phyloP scores from a whole-genome alignment of 2,113 vertebrate species.

The Machaerirhynchus nigripectus region DNA sequence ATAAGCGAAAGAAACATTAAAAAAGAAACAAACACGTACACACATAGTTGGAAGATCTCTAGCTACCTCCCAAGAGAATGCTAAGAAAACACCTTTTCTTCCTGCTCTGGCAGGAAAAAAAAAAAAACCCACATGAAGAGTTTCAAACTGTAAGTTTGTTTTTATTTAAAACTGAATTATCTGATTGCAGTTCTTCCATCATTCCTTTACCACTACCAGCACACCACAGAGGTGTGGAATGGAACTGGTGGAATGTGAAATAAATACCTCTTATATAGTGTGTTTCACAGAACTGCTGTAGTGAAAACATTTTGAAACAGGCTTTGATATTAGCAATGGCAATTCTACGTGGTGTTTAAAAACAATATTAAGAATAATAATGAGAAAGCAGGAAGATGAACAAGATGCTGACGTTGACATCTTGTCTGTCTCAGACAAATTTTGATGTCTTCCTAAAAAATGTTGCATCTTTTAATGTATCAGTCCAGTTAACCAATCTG shows the following conservation, averaged over 20 bases:
- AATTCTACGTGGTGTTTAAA: neutral
- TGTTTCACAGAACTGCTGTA: neutral
- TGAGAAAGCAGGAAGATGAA: neutral
- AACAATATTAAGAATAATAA: neutral
- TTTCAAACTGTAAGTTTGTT: neutral
- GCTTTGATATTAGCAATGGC: neutral
- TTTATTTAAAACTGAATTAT: neutral
- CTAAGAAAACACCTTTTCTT: neutral
- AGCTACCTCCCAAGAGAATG: slow-evolving; percentile 26
- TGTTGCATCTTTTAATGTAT: neutral
- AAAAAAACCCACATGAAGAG: neutral
- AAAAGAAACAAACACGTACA: slow-evolving; percentile 23
- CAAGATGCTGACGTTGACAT: neutral
- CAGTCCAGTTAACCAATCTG: neutral
- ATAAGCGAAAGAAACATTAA: neutral
- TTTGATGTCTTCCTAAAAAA: neutral
- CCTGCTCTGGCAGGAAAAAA: neutral
- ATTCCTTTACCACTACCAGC: neutral
- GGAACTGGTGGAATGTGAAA: neutral
- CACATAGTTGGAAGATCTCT: neutral
- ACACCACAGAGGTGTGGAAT: neutral
- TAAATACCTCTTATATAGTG: neutral
- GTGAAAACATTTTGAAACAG: neutral
- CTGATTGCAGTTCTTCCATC: neutral
- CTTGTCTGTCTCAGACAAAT: neutral